A percentile compares a stretch with the other conserved stretches of the same genome.
Conservation (phyloP, 2,113 vertebrate genomes). For the Hypanus sabinus region DNA sequence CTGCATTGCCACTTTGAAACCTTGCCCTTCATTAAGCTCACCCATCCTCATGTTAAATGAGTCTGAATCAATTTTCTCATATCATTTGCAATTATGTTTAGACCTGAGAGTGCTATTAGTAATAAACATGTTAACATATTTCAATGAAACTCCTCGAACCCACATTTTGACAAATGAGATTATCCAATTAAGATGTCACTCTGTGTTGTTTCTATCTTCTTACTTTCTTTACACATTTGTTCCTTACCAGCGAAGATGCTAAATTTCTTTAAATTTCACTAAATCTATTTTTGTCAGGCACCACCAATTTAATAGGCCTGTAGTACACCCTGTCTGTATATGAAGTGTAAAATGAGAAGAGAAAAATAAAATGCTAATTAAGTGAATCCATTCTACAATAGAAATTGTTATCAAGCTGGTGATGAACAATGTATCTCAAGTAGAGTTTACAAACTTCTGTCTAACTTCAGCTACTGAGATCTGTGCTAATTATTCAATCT, state of each 20-base stretch:
- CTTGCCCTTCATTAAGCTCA: not conserved
- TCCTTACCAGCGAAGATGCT: not conserved
- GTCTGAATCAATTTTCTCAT: not conserved
- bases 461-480: not conserved
- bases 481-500: not conserved
- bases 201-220: not conserved
- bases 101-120: not conserved
- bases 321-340: not conserved
- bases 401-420: not conserved
- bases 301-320: not conserved
- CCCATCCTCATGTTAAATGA: not conserved
- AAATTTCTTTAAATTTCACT: not conserved
- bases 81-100: not conserved
- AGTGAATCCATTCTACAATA: not conserved
- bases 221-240: not conserved
- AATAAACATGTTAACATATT: not conserved
- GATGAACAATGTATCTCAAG: not conserved
- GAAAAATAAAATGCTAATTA: not conserved
- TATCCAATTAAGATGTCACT: not conserved
- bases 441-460: not conserved
- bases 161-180: not conserved
- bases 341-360: not conserved
- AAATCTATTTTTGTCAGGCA: not conserved
- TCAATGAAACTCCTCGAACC: not conserved
- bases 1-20: not conserved